Conservation (phyloP, 2,797 vertebrate species). For the Cuniculus paca region DNA sequence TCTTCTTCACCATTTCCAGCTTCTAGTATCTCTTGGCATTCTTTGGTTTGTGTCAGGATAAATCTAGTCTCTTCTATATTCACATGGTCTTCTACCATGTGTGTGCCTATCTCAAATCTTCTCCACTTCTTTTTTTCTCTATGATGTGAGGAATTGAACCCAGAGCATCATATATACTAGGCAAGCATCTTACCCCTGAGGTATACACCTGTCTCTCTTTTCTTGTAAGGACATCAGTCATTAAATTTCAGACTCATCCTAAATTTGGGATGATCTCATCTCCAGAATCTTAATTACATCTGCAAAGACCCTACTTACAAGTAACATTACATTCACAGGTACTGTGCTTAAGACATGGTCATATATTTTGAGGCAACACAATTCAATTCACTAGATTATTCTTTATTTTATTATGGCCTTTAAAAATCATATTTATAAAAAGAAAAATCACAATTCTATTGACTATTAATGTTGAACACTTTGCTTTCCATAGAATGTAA, state of each 20-base stretch:
- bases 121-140: no score
- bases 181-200: neutral
- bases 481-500: neutral
- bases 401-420: constrained; percentile 22
- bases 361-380: neutral
- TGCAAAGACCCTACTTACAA: constrained; percentile 27
- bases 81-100: neutral
- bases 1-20: neutral
- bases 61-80: constrained; percentile 37
- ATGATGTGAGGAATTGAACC: neutral
- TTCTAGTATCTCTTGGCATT: constrained; percentile 1
- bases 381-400: neutral
- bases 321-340: neutral
- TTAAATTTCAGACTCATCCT: constrained; percentile 5
- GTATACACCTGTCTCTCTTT: neutral
- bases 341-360: neutral
- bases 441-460: neutral
- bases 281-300: neutral
- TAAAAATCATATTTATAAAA: neutral
- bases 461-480: neutral
- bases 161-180: neutral
- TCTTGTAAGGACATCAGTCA: constrained; percentile 19
- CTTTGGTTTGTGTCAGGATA: neutral
- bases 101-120: neutral
- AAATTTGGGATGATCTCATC: neutral